These are phyloP conservation scores for Pheosia gnoma DNA, from an alignment of 2,888 invertebrate species.

Conservation along the genomic window DNA sequence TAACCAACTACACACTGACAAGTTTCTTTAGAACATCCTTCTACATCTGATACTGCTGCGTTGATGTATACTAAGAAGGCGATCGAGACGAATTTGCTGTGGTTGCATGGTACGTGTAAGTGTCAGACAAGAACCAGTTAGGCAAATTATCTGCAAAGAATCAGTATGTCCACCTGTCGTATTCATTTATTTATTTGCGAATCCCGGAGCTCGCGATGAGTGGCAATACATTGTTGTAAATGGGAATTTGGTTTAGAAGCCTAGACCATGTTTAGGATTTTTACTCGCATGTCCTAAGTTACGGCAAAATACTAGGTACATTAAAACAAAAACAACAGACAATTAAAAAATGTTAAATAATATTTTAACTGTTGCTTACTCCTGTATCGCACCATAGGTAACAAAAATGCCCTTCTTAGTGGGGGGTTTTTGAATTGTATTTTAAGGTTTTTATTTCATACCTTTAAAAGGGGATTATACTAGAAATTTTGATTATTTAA, in stretches of 20 bases:
- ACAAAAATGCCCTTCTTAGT: too few relatives aligned
- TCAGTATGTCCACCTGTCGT: slow-evolving; percentile 76
- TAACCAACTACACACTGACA: slow-evolving; percentile 13
- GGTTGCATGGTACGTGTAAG: slow-evolving; percentile 42
- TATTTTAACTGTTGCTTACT: too few relatives aligned
- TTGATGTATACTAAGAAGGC: not conserved
- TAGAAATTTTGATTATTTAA: too few relatives aligned
- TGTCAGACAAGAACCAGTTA: slow-evolving; percentile 76
- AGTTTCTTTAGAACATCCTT: not conserved
- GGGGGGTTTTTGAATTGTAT: too few relatives aligned
- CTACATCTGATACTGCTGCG: not conserved
- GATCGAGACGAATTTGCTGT: not conserved
- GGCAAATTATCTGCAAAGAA: slow-evolving; percentile 72
- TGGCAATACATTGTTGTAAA: slow-evolving; percentile 42
- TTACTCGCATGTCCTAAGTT: too few relatives aligned
- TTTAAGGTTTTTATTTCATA: too few relatives aligned
- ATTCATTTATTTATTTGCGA: slow-evolving; percentile 55
- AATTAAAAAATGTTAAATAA: too few relatives aligned
- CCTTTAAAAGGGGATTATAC: too few relatives aligned
- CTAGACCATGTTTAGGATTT: too few relatives aligned
- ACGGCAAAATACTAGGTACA: too few relatives aligned
- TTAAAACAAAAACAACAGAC: too few relatives aligned
- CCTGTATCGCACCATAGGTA: too few relatives aligned
- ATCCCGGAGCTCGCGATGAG: slow-evolving; percentile 41
- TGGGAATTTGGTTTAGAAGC: not conserved